Conservation (phyloP, 2,888 invertebrate genomes). For the Sminthurides aquaticus region DNA sequence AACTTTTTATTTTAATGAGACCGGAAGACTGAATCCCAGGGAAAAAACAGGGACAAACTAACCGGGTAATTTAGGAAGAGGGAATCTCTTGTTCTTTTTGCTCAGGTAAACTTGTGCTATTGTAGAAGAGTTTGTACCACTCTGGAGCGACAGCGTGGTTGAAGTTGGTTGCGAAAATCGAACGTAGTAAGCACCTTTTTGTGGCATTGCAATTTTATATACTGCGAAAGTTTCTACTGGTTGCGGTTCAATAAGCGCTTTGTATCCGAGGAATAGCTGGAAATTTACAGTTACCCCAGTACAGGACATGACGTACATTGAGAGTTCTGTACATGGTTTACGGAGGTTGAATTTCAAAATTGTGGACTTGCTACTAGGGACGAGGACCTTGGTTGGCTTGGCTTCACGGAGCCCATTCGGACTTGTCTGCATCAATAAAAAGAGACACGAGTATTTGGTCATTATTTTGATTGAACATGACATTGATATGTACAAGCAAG, state of each 20-base stretch:
- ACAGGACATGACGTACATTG: slow-evolving; percentile 54
- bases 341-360: slow-evolving; percentile 40
- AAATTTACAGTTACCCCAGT: slow-evolving; percentile 47
- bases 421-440: slow-evolving; percentile 36
- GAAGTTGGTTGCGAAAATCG: no score
- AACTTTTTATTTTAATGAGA: no score
- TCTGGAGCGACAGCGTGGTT: no score
- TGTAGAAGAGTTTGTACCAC: slow-evolving; percentile 13
- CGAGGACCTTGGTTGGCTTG: slow-evolving; percentile 50
- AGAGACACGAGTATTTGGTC: no score
- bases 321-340: slow-evolving; percentile 41
- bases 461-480: no score
- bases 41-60: no score
- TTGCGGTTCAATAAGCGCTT: slow-evolving; percentile 26
- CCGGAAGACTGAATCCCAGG: no score
- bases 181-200: slow-evolving; percentile 35
- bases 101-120: slow-evolving; percentile 42
- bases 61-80: slow-evolving; percentile 53
- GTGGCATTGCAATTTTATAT: slow-evolving; percentile 33
- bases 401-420: slow-evolving; percentile 50
- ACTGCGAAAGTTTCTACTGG: slow-evolving; percentile 36
- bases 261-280: slow-evolving; percentile 34
- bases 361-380: slow-evolving; percentile 41
- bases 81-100: slow-evolving; percentile 46
- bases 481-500: no score